These are phyloP conservation scores for Eucriotettix oculatus DNA, from an alignment of 2,888 invertebrate genomes.

Conservation along the genomic window DNA sequence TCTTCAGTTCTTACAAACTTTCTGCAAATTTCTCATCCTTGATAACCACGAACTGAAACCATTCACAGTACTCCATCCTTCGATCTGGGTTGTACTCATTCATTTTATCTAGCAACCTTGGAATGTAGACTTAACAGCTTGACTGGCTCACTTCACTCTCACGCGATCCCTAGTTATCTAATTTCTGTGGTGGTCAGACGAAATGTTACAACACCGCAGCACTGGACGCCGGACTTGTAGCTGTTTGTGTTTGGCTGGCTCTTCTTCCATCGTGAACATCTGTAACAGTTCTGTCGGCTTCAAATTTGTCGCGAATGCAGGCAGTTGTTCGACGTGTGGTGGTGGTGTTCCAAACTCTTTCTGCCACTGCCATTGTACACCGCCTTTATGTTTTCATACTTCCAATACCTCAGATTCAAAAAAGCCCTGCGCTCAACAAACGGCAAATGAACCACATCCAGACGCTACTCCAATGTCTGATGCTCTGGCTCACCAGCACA, in stretches of 20 bases:
- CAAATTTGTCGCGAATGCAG: neutral
- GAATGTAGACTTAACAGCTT: neutral
- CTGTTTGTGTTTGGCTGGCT: neutral
- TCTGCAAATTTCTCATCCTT: neutral
- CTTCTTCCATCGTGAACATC: neutral
- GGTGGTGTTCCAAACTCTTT: no score
- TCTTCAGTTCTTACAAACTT: slow-evolving; percentile 15
- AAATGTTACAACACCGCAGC: neutral
- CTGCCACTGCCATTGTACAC: no score
- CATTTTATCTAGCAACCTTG: neutral
- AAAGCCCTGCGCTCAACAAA: no score
- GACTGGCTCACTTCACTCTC: neutral
- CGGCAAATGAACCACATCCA: no score
- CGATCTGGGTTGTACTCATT: neutral
- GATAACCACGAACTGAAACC: slow-evolving; percentile 6
- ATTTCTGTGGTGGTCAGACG: neutral
- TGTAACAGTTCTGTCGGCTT: neutral
- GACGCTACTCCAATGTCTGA: no score
- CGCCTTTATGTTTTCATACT: no score
- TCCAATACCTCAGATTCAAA: no score
- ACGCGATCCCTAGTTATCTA: neutral
- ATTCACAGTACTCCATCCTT: slow-evolving; percentile 14
- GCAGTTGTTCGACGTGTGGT: no score
- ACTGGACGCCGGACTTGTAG: neutral
- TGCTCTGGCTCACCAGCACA: no score